Base-by-base conservation (phyloP, 2,888 invertebrate genomes). In the Apotomis betuletana region DNA sequence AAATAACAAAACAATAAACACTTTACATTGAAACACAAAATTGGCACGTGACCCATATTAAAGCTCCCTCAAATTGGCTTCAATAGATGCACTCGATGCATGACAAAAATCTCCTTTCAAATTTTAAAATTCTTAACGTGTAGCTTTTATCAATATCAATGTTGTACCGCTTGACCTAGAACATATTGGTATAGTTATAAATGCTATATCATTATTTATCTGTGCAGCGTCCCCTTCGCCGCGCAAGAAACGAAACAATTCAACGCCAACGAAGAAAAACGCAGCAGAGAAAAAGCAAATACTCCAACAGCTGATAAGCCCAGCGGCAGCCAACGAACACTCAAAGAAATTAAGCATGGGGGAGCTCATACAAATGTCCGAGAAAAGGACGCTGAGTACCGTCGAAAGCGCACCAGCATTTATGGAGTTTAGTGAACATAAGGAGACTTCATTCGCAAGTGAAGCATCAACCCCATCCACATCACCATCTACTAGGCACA, bases 221-320 rank as follows among this genome's bases (percentile, higher is more conserved):
- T 81, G 78, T 83, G 78, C 91, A 96, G 96, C 96, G 83, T 95
- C 96, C 55, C 96, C 96, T 44, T 96, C 96, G 67, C 96, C 96
- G 62, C 95, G 96, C 80, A 96, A 96, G 90, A 96, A 96, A 89
- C 94, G 96, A 79, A 96, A 96, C 90, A 96, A 96, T 86, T 96
- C 96, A 8, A 96, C 96, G 36, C 96, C 96, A 36, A 96, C 96
- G 9, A 96, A 95, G 91, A 96, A 96, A 86, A 96, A 95, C 80
- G 95, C 95, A 27, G 95, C 96, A 49, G 96, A 96, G 88, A 96
- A 96, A 87, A 96, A 96, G 81, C 96, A 96, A 89, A 96, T 97
- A 72, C 92, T 97, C 10, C 96, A 97, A 84, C 96, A 96, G 81
- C 90, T 97, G n/a, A 95, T 96, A 75, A 95, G 95, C 70, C 96